Percentiles rank a stretch among this genome's conserved stretches.
Evolutionary conservation across 2,888 invertebrate species (phyloP).

Genomic region (Oeneis ivallda): DNA sequence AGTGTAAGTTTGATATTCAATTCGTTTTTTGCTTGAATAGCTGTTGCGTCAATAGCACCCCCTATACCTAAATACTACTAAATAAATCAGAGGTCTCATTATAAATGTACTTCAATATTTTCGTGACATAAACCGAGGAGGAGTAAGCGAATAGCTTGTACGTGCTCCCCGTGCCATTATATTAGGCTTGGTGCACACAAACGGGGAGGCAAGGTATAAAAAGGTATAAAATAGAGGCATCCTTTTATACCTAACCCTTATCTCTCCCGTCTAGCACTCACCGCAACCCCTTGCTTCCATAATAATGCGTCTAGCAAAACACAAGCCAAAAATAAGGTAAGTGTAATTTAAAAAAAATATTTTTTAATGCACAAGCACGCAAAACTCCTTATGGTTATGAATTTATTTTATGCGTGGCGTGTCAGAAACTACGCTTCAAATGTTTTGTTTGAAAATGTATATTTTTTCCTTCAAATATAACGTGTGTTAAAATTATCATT

Average conservation of each 20-base stretch:
- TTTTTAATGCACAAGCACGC: slow-evolving; percentile 49
- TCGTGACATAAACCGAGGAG: slow-evolving; percentile 42
- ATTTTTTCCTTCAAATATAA: not conserved
- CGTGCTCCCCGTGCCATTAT: slow-evolving; percentile 45
- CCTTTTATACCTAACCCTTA: slow-evolving; percentile 44
- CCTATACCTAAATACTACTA: slow-evolving; percentile 23
- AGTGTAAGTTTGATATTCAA: no score
- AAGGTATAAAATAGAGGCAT: slow-evolving; percentile 40
- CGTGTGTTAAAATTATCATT: not conserved
- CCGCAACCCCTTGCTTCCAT: slow-evolving; percentile 62
- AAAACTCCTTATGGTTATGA: slow-evolving; percentile 29
- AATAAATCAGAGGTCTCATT: slow-evolving; percentile 42
- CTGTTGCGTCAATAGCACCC: slow-evolving; percentile 36
- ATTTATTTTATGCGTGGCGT: slow-evolving; percentile 25
- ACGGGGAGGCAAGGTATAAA: slow-evolving; percentile 35
- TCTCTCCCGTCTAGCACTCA: slow-evolving; percentile 47
- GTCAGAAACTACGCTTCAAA: not conserved
- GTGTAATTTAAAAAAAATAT: slow-evolving; percentile 63
- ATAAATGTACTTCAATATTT: slow-evolving; percentile 45
- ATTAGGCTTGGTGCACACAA: slow-evolving; percentile 44
- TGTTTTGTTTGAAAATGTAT: not conserved
- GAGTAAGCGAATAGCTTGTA: slow-evolving; percentile 45
- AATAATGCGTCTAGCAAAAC: slow-evolving; percentile 78
- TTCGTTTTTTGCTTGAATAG: slow-evolving; percentile 13
- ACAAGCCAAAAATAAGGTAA: slow-evolving; percentile 54